Conservation (phyloP, 2,113 vertebrate species). For the Tympanuchus pallidicinctus region DNA sequence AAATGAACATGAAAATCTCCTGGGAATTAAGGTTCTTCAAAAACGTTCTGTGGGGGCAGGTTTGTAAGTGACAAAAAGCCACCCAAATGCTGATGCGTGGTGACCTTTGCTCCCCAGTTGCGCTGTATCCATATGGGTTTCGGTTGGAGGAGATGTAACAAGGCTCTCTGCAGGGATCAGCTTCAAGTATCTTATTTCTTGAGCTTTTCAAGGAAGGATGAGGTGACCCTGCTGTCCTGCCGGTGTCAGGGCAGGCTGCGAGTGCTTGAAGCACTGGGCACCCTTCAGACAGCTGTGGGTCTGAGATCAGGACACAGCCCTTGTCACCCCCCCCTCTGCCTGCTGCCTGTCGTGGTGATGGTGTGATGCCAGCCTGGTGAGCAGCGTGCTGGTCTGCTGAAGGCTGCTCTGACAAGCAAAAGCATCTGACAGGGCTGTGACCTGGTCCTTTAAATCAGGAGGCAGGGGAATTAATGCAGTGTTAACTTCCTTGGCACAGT, state of each 20-base stretch:
- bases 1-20: neutral
- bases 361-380: neutral
- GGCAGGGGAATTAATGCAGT: slow-evolving; percentile 4
- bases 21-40: neutral
- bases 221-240: neutral
- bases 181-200: accelerated
- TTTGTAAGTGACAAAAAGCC: neutral
- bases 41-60: neutral
- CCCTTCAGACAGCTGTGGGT: neutral
- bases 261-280: neutral
- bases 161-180: neutral
- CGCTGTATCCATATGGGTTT: accelerated
- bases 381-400: neutral
- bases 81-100: accelerated
- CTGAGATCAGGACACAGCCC: neutral
- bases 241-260: neutral
- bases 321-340: neutral
- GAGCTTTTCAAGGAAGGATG: neutral
- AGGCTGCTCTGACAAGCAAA: neutral
- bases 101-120: neutral
- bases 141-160: accelerated
- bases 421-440: slow-evolving; percentile 41
- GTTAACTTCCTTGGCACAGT: neutral
- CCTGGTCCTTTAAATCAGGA: neutral
- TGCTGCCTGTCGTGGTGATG: neutral